phyloP scores from a whole-genome alignment of 2,797 vertebrate genomes.

The Halcyon chelicuti region DNA sequence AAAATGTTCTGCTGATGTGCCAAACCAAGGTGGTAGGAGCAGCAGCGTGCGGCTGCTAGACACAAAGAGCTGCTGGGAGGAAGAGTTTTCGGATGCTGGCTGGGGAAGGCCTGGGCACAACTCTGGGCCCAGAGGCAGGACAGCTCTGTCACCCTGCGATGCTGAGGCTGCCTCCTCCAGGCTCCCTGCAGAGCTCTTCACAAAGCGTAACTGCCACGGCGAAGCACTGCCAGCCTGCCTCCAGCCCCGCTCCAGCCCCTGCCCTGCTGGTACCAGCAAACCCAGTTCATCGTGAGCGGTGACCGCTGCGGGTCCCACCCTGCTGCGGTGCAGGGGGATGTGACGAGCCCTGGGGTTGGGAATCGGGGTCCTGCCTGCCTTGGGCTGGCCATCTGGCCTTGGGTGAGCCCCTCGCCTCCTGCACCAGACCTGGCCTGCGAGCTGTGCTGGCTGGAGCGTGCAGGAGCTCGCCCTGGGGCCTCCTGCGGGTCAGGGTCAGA shows the following conservation, averaged over 20 bases:
- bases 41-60: not conserved
- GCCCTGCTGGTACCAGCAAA: not conserved
- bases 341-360: not conserved
- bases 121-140: not conserved
- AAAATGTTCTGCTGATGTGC: not conserved
- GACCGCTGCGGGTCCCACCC: not conserved
- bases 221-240: constrained; percentile 39
- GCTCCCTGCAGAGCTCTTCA: not conserved
- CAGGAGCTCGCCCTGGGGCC: not conserved
- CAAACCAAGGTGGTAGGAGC: not conserved
- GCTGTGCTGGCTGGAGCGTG: not conserved
- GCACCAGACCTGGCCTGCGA: not conserved
- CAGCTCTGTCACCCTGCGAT: not conserved
- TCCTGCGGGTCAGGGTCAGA: accelerated
- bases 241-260: not conserved
- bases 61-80: not conserved
- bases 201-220: constrained; percentile 27
- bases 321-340: not conserved
- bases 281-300: accelerated
- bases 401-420: not conserved
- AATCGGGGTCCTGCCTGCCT: not conserved
- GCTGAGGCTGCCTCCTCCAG: not conserved
- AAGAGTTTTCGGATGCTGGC: not conserved
- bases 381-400: not conserved
- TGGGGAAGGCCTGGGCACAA: not conserved